Percentiles rank a stretch among this genome's conserved stretches.
Conservation (phyloP, 2,888 invertebrate genomes). For the Tipula lateralis region DNA sequence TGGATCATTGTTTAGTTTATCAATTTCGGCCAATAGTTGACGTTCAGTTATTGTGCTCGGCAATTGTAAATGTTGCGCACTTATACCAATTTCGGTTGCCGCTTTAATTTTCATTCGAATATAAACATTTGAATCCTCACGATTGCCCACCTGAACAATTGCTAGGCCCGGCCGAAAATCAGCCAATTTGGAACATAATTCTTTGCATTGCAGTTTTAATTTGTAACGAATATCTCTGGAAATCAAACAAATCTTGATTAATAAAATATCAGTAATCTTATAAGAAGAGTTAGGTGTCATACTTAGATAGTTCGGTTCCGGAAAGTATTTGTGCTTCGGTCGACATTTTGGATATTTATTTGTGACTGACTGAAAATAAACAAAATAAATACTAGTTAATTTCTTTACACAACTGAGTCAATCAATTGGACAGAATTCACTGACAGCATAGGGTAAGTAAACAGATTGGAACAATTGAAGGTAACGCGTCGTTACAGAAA, state of each 20-base stretch:
- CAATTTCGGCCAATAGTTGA: constrained; percentile 52
- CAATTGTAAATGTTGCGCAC: constrained; percentile 72
- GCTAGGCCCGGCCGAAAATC: constrained; percentile 73
- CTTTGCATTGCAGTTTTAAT: constrained; percentile 61
- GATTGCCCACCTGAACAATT: constrained; percentile 92
- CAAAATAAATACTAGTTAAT: too few relatives aligned
- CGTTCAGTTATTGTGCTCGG: constrained; percentile 74
- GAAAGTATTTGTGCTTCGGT: constrained; percentile 54
- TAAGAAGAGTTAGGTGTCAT: constrained; percentile 39
- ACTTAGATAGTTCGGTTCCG: constrained; percentile 67
- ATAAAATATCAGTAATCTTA: not conserved
- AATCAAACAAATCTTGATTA: constrained; percentile 32
- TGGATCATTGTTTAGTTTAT: constrained; percentile 71
- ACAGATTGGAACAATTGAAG: too few relatives aligned
- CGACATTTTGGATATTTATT: not conserved
- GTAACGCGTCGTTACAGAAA: too few relatives aligned
- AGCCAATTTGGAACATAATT: constrained; percentile 54
- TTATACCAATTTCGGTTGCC: constrained; percentile 84
- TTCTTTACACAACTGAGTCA: too few relatives aligned
- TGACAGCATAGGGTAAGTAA: too few relatives aligned
- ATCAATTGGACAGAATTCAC: too few relatives aligned
- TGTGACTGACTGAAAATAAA: not conserved
- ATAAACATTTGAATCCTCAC: constrained; percentile 98
- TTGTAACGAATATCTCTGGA: constrained; percentile 66
- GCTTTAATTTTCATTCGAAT: constrained; percentile 94